Conservation (phyloP, 1,140 invertebrate species). For the Leptoteleia sp. region DNA sequence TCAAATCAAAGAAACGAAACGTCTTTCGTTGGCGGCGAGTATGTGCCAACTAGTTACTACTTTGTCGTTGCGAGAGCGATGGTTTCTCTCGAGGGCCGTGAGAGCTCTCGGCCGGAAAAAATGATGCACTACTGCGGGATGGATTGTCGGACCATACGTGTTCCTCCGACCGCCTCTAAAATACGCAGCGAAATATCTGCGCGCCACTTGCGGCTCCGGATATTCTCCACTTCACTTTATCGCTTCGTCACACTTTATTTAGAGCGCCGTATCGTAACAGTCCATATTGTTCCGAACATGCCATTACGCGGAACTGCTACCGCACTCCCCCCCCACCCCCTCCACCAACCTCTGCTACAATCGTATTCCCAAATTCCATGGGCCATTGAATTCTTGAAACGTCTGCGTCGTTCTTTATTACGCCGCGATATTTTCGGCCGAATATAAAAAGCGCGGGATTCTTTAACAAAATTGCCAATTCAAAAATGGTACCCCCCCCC, state of each 20-base stretch:
- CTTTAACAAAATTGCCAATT: background rate
- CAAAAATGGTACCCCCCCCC: too few species aligned
- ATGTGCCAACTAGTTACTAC: constrained; percentile 34
- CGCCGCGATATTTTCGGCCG: constrained; percentile 13
- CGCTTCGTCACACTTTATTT: constrained; percentile 36
- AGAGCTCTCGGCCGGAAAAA: constrained; percentile 44
- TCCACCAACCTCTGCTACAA: too few species aligned
- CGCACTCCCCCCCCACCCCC: too few species aligned
- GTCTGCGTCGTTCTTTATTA: constrained; percentile 29
- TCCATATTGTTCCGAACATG: constrained; percentile 4
- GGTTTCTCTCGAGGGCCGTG: constrained; percentile 30
- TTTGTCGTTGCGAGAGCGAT: constrained; percentile 35
- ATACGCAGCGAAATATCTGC: constrained; percentile 69
- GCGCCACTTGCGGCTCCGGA: constrained; percentile 58
- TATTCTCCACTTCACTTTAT: constrained; percentile 47
- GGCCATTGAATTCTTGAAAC: constrained; percentile 33
- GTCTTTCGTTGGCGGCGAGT: constrained; percentile 16
- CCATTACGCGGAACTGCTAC: constrained; percentile 7
- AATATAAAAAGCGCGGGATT: constrained; percentile 1
- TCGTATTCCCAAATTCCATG: constrained; percentile 32
- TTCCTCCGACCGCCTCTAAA: constrained; percentile 49
- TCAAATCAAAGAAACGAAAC: constrained; percentile 50
- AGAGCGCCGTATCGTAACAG: constrained; percentile 2
- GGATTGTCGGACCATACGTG: constrained; percentile 21
- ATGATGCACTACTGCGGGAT: constrained; percentile 22